Percentiles rank a stretch among this genome's conserved stretches.
These are phyloP conservation scores for Bombus fervidus DNA, from an alignment of 1,140 invertebrate species.

Conservation along the genomic window DNA sequence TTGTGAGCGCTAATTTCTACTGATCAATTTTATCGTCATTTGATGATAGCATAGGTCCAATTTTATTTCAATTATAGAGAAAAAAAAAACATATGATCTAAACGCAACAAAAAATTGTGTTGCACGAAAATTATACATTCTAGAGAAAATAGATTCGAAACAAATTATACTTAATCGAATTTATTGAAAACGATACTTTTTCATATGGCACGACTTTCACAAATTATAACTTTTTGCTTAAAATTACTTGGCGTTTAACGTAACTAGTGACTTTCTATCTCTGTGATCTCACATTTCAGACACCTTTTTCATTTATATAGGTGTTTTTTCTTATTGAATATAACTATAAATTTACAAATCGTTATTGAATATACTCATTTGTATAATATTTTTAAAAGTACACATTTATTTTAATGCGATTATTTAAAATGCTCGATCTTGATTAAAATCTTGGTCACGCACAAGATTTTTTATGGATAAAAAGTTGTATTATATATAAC, in stretches of 20 bases:
- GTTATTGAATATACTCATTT: slow-evolving; percentile 38
- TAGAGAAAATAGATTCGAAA: slow-evolving; percentile 6
- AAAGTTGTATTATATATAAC: slow-evolving; percentile 33
- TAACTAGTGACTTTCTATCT: not conserved
- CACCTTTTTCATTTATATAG: not conserved
- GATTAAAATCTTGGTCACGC: slow-evolving; percentile 38
- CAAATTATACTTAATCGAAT: slow-evolving; percentile 30
- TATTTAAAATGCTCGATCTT: slow-evolving; percentile 22
- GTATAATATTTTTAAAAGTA: slow-evolving; percentile 31
- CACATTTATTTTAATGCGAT: slow-evolving; percentile 41
- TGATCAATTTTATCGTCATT: slow-evolving; percentile 8
- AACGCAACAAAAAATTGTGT: slow-evolving; percentile 23
- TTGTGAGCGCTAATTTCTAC: slow-evolving; percentile 72
- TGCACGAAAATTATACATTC: slow-evolving; percentile 13
- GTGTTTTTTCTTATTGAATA: not conserved
- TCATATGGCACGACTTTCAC: slow-evolving; percentile 34
- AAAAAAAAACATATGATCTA: not conserved
- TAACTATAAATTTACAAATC: slow-evolving; percentile 8
- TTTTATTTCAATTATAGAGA: slow-evolving; percentile 9
- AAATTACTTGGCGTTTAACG: slow-evolving; percentile 7
- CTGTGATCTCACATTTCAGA: not conserved
- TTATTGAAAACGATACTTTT: slow-evolving; percentile 38
- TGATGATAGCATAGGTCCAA: slow-evolving; percentile 40
- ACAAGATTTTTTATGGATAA: slow-evolving; percentile 55
- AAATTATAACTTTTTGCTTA: slow-evolving; percentile 28